Percentiles rank a stretch among this genome's conserved stretches.
These are phyloP conservation scores for Pogona vitticeps DNA, from an alignment of 2,113 vertebrate genomes.

Conservation along the genomic window DNA sequence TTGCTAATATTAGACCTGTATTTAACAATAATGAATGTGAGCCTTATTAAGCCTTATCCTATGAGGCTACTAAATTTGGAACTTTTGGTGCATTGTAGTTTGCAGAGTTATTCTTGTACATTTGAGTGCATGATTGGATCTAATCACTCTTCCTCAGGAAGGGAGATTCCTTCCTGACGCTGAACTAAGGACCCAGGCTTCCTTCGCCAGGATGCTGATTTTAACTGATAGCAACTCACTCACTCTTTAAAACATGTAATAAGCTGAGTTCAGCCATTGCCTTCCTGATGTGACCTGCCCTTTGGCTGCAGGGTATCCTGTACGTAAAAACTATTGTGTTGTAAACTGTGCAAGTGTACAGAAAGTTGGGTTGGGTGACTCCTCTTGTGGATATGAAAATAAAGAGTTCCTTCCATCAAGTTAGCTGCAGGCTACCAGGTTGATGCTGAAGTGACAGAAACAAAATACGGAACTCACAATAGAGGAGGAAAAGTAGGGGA, in stretches of 20 bases:
- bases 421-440: constrained; percentile 56
- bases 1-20: constrained; percentile 74
- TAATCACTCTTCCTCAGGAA: constrained; percentile 84
- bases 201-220: constrained; percentile 83
- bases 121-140: constrained; percentile 61
- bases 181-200: constrained; percentile 70
- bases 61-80: constrained; percentile 70
- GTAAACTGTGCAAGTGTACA: constrained; percentile 19
- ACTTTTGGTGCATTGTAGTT: constrained; percentile 63
- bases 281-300: constrained; percentile 59
- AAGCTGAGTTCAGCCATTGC: constrained; percentile 42
- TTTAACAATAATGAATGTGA: constrained; percentile 75
- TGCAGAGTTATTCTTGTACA: constrained; percentile 66
- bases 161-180: constrained; percentile 82
- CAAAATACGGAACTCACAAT: constrained; percentile 53
- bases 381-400: not conserved
- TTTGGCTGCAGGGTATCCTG: constrained; percentile 74
- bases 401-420: constrained; percentile 42
- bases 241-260: constrained; percentile 62
- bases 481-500: constrained; percentile 21
- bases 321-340: constrained; percentile 80
- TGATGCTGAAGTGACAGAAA: constrained; percentile 56
- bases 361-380: not conserved
- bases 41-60: constrained; percentile 69
- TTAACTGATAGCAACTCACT: constrained; percentile 68